Evolutionary conservation across 2,888 invertebrate species (phyloP), one percentile per base, ranked within the genome.

Genomic region (Patella pellucida): DNA sequence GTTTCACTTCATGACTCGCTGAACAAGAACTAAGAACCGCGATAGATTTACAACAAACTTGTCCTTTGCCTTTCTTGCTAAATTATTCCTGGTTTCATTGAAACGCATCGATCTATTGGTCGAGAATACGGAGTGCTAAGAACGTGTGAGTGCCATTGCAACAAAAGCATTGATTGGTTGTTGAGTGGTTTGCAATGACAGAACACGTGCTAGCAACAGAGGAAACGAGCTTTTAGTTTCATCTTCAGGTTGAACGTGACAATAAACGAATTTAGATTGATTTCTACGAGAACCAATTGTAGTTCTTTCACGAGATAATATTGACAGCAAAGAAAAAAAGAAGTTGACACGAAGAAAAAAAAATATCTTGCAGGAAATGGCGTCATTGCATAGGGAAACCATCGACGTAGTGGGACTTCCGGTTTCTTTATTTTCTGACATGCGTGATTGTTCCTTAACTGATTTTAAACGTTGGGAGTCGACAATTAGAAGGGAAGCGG

Each of bases 141-240:
- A 73, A 56, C 41, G 73, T 68, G 73, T 67, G 52, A 51, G 68
- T 73, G 52, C 19, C 50, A 52, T 68, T 73, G 73, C 68, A 52
- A 73, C 73, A 67, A 19, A n/a, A 23, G 27, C 68, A 73, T 73
- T 73, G 73, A 73, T 73, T 73, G 73, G 73, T 68, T 73, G 68
- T 73, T 14, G 73, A 73, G 73, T n/a, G 68, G 68, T 68, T 68
- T 73, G 23, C 27, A 50, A 68, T 73, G 51, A 51, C 68, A 68
- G 68, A 68, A 68, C 73, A 56, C 73, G 73, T 73, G 73, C 73
- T 51, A 51, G 67, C 50, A 27, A 52, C n/a, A 68, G 23, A 67
- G 73, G 73, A 73, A 73, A 52, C 68, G 27, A 68, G 73, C 73
- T 73, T 73, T 73, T 68, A 73, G 68, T 19, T 52, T 52, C 19